Base-by-base conservation (phyloP, 2,113 vertebrate genomes). In the Etheostoma cragini region DNA sequence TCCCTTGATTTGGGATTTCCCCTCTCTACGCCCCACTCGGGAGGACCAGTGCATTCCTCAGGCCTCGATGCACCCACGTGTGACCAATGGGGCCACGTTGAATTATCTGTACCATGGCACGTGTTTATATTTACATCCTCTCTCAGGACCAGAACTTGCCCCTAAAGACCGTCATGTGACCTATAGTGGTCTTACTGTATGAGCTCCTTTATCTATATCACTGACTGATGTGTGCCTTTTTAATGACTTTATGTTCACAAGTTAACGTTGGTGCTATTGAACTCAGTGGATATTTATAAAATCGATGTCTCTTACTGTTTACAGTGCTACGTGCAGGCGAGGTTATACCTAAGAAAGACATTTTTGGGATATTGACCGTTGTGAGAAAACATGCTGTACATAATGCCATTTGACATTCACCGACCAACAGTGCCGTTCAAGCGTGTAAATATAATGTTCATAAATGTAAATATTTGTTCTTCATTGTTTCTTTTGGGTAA, bases 401-500 rank as follows among this genome's bases (percentile, higher is more conserved):
- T 56, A 69, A 64, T 35, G 47, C 74, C 5, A 66, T 68, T 63
- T 54, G 47, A 22, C 42, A 47, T 38, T 46, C 19, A 65, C 11
- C 7, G 52, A 78, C 45, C 45, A 57, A 75, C 56, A 73, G 30
- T 76, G 77, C 65, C 75, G 71, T 50, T 66, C 13, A 45, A 81
- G 46, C 26, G 17, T 95, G 90, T 95, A 95, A 84, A 93, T 93
- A 91, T 78, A 49, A 53, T 93, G 91, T 92, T 87, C 69, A 92
- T 92, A 85, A 52, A 72, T 95, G 91, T 95, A 95, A 78, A 95
- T 94, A 93, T 80, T 81, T 87, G 70, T 72, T 73, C 21, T 76
- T 67, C 21, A 17, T 33, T 54, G n/a, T 5, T 6, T 75, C 80
- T 60, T 57, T 76, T 61, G 67, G 67, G 64, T 82, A 7, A 62